Evolutionary conservation across 2,113 vertebrate genomes (phyloP).

Genomic region (Litocranius walleri): DNA sequence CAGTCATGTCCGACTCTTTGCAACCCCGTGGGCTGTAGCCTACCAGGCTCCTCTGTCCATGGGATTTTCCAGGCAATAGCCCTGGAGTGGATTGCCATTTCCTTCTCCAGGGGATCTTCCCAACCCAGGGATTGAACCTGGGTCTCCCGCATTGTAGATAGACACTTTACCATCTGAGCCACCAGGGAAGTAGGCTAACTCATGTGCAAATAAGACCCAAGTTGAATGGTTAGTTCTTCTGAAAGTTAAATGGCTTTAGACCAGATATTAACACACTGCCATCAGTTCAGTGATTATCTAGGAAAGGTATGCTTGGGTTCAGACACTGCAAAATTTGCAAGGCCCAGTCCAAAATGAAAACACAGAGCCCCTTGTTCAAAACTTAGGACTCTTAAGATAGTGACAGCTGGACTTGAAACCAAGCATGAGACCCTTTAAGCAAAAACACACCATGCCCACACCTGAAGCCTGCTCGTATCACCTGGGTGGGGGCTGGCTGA

Average conservation of each 20-base stretch:
- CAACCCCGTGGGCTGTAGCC: no score
- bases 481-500: neutral
- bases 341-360: neutral
- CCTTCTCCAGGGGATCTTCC: no score
- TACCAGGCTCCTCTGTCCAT: no score
- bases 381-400: neutral
- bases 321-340: neutral
- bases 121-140: no score
- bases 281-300: fast-evolving
- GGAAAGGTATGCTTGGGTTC: neutral
- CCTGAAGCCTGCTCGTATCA: neutral
- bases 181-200: neutral
- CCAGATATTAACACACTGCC: no score
- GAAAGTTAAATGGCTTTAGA: neutral
- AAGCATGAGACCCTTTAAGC: neutral
- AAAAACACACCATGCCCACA: neutral
- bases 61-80: no score
- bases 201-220: neutral
- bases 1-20: no score
- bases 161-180: no score
- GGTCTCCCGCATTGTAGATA: no score
- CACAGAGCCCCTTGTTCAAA: neutral
- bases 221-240: neutral
- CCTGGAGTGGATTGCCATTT: no score
- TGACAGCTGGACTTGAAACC: neutral